Conservation (phyloP, 2,888 invertebrate species). For the Aporophyla lueneburgensis region DNA sequence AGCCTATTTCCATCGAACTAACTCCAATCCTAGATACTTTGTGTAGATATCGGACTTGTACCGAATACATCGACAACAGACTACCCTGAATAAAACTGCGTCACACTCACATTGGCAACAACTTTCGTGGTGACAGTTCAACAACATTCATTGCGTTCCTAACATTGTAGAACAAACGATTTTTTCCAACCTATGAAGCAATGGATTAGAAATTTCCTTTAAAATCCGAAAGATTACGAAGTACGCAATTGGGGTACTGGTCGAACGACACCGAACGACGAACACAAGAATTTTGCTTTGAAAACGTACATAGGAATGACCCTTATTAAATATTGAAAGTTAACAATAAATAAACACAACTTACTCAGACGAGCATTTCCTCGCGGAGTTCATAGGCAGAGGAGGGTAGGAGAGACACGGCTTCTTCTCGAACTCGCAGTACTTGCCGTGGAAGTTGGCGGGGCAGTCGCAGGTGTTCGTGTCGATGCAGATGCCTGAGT, state of each 20-base stretch:
- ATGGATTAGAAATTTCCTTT: not conserved
- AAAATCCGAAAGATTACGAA: not conserved
- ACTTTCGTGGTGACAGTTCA: not conserved
- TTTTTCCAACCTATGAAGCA: not conserved
- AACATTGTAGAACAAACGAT: not conserved
- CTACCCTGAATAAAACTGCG: not conserved
- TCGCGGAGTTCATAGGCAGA: constrained; percentile 92
- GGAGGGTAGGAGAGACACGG: constrained; percentile 93
- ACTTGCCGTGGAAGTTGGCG: constrained; percentile 93
- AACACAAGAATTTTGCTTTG: not conserved
- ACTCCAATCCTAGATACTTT: not conserved
- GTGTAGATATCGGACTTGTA: not conserved
- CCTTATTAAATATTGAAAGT: not conserved
- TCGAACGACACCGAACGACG: too few species aligned
- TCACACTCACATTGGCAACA: not conserved
- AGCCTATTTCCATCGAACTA: too few species aligned
- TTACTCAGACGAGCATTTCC: constrained; percentile 92
- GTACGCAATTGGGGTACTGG: not conserved
- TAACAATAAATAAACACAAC: constrained; percentile 20
- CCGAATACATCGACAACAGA: not conserved
- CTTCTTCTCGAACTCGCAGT: constrained; percentile 94
- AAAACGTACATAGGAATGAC: not conserved
- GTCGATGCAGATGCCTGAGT: constrained; percentile 95
- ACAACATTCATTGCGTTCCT: not conserved
- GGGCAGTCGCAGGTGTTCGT: constrained; percentile 95